Conservation (phyloP, 2,797 vertebrate genomes). For the Amblyraja radiata region DNA sequence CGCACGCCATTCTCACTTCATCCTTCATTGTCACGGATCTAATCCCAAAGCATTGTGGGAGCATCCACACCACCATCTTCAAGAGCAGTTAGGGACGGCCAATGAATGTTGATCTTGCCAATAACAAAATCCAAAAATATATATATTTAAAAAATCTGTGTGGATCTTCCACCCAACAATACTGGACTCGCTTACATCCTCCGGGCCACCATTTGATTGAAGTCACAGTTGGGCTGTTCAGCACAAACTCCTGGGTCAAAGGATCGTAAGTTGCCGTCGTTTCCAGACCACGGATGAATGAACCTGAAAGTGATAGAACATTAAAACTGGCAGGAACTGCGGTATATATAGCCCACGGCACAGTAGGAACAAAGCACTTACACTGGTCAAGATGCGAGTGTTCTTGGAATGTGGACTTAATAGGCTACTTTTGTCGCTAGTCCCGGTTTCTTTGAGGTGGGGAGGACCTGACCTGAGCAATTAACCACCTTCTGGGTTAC, state of each 20-base stretch:
- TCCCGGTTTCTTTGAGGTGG: no score
- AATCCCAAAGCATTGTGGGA: no score
- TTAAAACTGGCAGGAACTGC: not conserved
- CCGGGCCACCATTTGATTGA: conserved; percentile 99
- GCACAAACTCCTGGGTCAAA: conserved; percentile 84
- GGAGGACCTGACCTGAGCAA: not conserved
- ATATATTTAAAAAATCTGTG: no score
- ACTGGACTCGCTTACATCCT: conserved; percentile 72
- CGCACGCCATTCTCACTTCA: no score
- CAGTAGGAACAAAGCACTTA: not conserved
- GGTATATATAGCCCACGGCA: not conserved
- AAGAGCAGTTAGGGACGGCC: no score
- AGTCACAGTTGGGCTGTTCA: conserved; percentile 90
- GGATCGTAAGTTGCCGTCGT: conserved; percentile 93
- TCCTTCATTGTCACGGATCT: no score
- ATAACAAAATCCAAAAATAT: no score
- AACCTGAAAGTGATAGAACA: conserved; percentile 60
- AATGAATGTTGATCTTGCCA: no score
- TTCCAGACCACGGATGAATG: conserved; percentile 87
- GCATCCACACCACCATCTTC: no score
- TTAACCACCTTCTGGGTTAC: not conserved
- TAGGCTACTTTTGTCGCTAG: not conserved
- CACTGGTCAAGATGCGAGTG: not conserved
- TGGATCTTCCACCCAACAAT: not conserved
- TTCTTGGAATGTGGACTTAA: not conserved